Conservation (phyloP, 1,140 invertebrate species). For the Andricus grossulariae region DNA sequence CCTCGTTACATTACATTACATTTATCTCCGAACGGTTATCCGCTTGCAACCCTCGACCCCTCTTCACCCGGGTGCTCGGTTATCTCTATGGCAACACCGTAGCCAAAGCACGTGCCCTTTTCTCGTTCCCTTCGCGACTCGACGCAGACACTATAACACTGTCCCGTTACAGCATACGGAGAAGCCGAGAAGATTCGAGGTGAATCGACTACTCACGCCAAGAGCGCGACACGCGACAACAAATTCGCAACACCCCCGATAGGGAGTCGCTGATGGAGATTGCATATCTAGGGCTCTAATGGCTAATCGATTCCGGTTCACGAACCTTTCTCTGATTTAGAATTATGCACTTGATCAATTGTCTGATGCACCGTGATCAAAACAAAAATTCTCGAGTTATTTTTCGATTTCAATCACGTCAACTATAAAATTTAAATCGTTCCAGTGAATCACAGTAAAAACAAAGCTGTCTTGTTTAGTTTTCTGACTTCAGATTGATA, state of each 20-base stretch:
- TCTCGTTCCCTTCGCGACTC: conserved; percentile 37
- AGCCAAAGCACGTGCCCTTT: conserved; percentile 50
- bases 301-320: conserved; percentile 35
- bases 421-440: no score
- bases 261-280: conserved; percentile 42
- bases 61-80: conserved; percentile 53
- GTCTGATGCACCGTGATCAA: no score
- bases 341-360: conserved; percentile 11
- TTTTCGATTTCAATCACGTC: no score
- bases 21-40: conserved; percentile 71
- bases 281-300: conserved; percentile 37
- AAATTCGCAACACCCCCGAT: conserved; percentile 52
- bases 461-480: no score
- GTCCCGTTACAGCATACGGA: conserved; percentile 31
- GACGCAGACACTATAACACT: conserved; percentile 26
- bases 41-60: conserved; percentile 55
- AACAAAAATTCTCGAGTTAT: neutral
- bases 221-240: conserved; percentile 47
- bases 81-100: conserved; percentile 68
- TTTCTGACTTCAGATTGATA: no score
- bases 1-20: conserved; percentile 70
- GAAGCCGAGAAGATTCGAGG: conserved; percentile 34
- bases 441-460: no score
- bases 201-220: conserved; percentile 33
- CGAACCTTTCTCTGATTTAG: conserved; percentile 22